Evolutionary conservation across 2,888 invertebrate species (phyloP), one percentile per base, ranked within the genome.

Genomic region (Pyrochroa serraticornis): DNA sequence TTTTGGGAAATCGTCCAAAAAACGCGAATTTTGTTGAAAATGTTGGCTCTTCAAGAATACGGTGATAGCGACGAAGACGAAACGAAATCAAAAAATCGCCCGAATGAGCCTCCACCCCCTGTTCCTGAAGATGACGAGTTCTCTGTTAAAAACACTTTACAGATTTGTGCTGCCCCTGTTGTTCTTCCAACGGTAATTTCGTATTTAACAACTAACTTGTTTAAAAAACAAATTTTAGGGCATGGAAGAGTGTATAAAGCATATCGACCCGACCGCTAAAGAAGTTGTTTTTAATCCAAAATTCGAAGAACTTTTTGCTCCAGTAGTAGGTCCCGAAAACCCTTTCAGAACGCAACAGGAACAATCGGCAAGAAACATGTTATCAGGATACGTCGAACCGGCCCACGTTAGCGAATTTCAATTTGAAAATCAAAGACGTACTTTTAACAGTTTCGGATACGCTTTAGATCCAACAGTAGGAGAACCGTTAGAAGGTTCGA

Each of bases 321-420:
- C 97, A 0, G 85, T 90, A 61, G 86, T 91, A 43, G 98, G 98
- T 0, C 98, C 98, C 0, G 88, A 88, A 67, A 96, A 98, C 81
- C 98, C 98, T 0, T 93, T 91, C 75, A 89, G 92, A 79, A 95
- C 96, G 0, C 88, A 91, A 72, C 95, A 96, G 73, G 91, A 95
- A 82, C 87, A 85, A 63, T 92, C 97, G 0, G 83, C 85, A 5
- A 90, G 94, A 74, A 99, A 99, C 76, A 96, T 92, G 70, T 81
- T 98, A 7, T 90, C 97, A 0, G 99, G 99, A 0, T 96, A 87
- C 80, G 93, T 97, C 0, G 99, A 99, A 75, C 89, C 91, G 63
- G 96, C 97, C 0, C 95, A 97, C 77, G 88, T 99, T 45, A 97
- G 92, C 79, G 92, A 93, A 69, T 99, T 99, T 79, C 94, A 97